Evolutionary conservation across 2,888 invertebrate species (phyloP).

Genomic region (Alcis repandata): DNA sequence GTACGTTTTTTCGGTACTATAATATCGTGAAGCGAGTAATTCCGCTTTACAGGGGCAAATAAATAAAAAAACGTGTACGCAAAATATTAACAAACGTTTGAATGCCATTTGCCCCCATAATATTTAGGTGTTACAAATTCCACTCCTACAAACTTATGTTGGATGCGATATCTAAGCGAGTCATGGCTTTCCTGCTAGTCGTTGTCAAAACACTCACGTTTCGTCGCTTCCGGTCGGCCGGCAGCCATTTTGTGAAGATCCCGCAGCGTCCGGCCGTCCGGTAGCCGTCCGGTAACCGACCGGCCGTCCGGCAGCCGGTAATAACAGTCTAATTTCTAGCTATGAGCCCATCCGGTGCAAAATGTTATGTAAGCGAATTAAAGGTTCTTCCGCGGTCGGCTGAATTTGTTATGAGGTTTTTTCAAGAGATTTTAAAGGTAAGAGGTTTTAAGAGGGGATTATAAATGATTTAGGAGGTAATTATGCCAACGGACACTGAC

Average conservation of each 20-base stretch:
- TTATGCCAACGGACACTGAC: neutral
- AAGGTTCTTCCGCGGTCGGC: conserved; percentile 61
- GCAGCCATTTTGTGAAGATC: conserved; percentile 62
- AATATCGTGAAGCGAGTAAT: no score
- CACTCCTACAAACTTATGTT: no score
- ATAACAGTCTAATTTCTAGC: conserved; percentile 64
- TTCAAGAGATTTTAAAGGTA: conserved; percentile 23
- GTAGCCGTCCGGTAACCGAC: conserved; percentile 72
- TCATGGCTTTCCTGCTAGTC: conserved; percentile 67
- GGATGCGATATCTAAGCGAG: no score
- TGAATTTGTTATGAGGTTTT: conserved; percentile 49
- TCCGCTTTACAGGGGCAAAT: no score
- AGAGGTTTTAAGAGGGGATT: neutral
- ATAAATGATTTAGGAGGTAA: neutral
- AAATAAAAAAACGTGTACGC: no score
- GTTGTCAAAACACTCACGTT: conserved; percentile 85
- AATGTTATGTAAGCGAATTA: conserved; percentile 83
- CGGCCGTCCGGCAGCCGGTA: conserved; percentile 71
- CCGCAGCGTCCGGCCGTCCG: conserved; percentile 64
- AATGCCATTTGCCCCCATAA: no score
- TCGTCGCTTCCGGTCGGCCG: conserved; percentile 72
- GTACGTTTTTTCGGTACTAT: no score
- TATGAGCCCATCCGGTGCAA: conserved; percentile 73
- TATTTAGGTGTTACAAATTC: no score
- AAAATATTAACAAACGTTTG: no score